Evolutionary conservation across 1,140 invertebrate species (phyloP).

Genomic region (Drosophila guanche): DNA sequence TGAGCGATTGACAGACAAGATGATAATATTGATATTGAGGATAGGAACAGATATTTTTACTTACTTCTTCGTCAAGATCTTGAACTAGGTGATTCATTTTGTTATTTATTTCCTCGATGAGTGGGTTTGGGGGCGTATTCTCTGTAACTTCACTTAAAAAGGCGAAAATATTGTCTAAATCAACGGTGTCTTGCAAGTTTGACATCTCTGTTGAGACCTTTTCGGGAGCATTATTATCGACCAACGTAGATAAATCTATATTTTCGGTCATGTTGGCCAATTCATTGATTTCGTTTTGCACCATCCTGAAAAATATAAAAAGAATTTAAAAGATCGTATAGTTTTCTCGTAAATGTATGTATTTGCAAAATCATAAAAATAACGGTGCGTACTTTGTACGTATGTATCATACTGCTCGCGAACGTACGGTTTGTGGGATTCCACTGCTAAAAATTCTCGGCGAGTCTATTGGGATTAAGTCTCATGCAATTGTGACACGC

Average conservation of each 20-base stretch:
- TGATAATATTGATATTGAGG: no score
- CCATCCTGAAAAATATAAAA: constrained; percentile 85
- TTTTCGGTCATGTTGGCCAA: constrained; percentile 91
- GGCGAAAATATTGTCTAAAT: constrained; percentile 96
- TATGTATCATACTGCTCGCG: no score
- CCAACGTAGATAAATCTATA: constrained; percentile 86
- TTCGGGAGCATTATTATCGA: constrained; percentile 11
- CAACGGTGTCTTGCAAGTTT: constrained; percentile 88
- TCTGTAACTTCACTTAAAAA: constrained; percentile 93
- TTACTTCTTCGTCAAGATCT: constrained; percentile 89
- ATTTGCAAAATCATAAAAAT: no score
- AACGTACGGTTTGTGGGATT: no score
- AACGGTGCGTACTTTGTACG: no score
- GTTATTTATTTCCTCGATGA: constrained; percentile 93
- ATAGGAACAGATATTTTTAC: constrained; percentile 1
- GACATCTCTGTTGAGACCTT: constrained; percentile 18
- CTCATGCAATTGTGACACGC: no score
- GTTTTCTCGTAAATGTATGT: no score
- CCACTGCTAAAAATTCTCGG: no score
- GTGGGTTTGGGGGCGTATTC: constrained; percentile 84
- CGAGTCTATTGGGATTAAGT: no score
- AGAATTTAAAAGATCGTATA: no score
- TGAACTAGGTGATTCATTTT: constrained; percentile 92
- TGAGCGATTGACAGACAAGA: no score
- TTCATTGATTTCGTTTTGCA: constrained; percentile 90